Evolutionary conservation across 1,140 invertebrate species (phyloP).

Genomic region (Diorhabda carinulata): DNA sequence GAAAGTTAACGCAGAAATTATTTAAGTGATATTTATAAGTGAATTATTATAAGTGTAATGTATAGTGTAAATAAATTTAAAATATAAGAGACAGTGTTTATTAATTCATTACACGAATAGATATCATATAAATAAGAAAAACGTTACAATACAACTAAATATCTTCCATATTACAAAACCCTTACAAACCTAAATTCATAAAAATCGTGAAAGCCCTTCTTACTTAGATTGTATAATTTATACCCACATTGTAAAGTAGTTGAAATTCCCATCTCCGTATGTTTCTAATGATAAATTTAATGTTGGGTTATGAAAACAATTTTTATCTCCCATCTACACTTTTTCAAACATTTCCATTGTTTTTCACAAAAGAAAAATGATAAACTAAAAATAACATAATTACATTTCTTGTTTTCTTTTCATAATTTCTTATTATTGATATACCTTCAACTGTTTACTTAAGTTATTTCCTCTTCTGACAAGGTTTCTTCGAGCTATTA

Average conservation of each 20-base stretch:
- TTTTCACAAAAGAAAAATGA: neutral
- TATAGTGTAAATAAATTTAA: no score
- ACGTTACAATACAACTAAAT: no score
- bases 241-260: neutral
- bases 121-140: no score
- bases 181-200: neutral
- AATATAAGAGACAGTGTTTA: no score
- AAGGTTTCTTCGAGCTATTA: neutral
- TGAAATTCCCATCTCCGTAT: neutral
- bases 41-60: no score
- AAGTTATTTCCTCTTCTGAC: neutral
- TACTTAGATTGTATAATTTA: neutral
- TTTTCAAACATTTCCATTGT: no score
- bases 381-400: conserved; percentile 1
- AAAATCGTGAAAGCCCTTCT: neutral
- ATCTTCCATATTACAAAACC: neutral
- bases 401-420: neutral
- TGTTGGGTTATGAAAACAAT: neutral
- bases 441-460: neutral
- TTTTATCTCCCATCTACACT: neutral
- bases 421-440: neutral
- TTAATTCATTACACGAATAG: no score
- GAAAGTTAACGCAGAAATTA: no score
- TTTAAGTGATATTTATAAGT: no score
- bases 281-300: neutral